A percentile compares a stretch with the other conserved stretches of the same genome.
Conservation (phyloP, 64 coral and sea anemone genomes). For the Stichodactyla helianthus region DNA sequence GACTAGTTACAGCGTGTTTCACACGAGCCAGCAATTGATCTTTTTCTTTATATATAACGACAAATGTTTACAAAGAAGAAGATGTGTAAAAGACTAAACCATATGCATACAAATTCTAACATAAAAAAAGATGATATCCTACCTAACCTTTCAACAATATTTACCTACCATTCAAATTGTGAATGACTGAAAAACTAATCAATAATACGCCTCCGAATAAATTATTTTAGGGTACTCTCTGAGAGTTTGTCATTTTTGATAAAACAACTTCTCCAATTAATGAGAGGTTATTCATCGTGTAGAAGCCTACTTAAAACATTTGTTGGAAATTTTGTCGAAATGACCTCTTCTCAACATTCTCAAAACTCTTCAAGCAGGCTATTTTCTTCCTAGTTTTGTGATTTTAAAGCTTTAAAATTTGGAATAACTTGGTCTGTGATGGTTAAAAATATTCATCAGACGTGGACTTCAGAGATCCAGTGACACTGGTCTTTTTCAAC, state of each 20-base stretch:
- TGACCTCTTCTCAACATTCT: not conserved
- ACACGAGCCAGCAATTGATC: too few relatives aligned
- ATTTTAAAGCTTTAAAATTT: not conserved
- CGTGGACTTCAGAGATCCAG: conserved; percentile 24
- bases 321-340: not conserved
- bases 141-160: too few relatives aligned
- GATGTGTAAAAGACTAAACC: too few relatives aligned
- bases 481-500: not conserved
- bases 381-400: not conserved
- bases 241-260: not conserved
- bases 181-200: not conserved
- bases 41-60: too few relatives aligned
- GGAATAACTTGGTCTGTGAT: not conserved
- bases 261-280: not conserved
- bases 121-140: too few relatives aligned
- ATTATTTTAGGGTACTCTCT: not conserved
- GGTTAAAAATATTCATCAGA: conserved; percentile 5
- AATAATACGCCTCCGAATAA: not conserved
- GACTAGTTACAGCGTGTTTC: too few relatives aligned
- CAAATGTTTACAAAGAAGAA: too few relatives aligned
- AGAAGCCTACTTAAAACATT: not conserved
- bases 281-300: not conserved
- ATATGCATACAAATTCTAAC: too few relatives aligned
- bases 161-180: not conserved
- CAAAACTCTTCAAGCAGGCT: not conserved